These are phyloP conservation scores for Calycopis cecrops DNA, from an alignment of 1,140 invertebrate species.

Conservation along the genomic window DNA sequence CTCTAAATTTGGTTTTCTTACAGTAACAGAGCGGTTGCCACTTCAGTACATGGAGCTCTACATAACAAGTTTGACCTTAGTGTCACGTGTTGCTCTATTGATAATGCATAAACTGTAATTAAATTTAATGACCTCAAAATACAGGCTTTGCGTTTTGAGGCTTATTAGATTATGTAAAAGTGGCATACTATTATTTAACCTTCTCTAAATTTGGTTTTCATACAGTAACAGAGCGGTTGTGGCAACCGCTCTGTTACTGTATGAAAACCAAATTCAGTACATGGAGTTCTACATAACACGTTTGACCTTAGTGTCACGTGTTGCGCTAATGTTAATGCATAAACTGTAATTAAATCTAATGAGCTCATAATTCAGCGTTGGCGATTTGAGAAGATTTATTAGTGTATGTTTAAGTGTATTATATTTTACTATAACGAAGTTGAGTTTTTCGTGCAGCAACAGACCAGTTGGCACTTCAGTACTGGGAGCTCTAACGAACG, in stretches of 20 bases:
- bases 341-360: constrained; percentile 4
- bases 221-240: constrained; percentile 18
- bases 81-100: constrained; percentile 4
- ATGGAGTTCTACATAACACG: neutral
- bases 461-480: too few relatives aligned
- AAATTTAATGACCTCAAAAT: neutral
- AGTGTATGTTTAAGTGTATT: too few relatives aligned
- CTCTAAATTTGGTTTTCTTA: too few relatives aligned
- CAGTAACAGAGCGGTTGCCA: constrained; percentile 16
- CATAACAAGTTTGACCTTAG: neutral
- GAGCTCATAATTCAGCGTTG: too few relatives aligned
- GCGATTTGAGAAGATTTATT: too few relatives aligned
- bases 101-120: constrained; percentile 8
- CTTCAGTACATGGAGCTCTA: neutral
- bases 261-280: neutral
- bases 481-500: too few relatives aligned
- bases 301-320: constrained; percentile 1
- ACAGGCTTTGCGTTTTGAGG: constrained; percentile 3
- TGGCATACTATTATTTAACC: too few relatives aligned
- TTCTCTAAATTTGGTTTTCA: too few relatives aligned
- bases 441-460: too few relatives aligned
- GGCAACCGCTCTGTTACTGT: too few relatives aligned
- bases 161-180: too few relatives aligned
- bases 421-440: too few relatives aligned
- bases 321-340: constrained; percentile 3